phyloP scores from a whole-genome alignment of 2,113 vertebrate genomes.

The Meles meles region DNA sequence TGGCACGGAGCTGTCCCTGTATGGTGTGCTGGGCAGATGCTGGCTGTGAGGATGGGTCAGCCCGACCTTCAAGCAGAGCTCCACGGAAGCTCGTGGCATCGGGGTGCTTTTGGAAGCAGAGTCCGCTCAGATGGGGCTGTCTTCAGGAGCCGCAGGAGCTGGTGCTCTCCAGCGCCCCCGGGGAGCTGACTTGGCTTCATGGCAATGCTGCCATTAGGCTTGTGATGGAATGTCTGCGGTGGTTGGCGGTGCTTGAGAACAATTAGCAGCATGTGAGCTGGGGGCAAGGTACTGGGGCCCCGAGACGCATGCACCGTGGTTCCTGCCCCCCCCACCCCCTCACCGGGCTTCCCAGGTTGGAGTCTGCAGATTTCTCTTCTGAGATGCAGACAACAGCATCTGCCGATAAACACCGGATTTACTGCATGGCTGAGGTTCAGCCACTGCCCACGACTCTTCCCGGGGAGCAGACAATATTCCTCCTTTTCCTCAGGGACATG shows the following conservation, averaged over 20 bases:
- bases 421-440: not conserved
- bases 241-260: not conserved
- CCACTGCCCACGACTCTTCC: accelerated
- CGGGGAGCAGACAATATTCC: not conserved
- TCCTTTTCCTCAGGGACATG: not conserved
- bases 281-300: not conserved
- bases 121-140: not conserved
- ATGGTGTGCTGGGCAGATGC: not conserved
- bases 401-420: not conserved
- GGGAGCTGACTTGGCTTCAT: not conserved
- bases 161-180: accelerated
- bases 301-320: not conserved
- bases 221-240: not conserved
- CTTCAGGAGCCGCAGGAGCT: not conserved
- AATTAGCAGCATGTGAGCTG: not conserved
- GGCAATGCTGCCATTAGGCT: not conserved
- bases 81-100: accelerated
- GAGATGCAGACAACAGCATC: not conserved
- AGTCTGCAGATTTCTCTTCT: not conserved
- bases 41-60: not conserved
- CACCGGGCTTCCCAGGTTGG: not conserved
- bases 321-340: not conserved
- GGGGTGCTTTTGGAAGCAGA: not conserved
- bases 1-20: accelerated
- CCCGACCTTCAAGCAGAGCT: not conserved